Base-by-base conservation (phyloP, 2,888 invertebrate species). In the Platerodrilus igneus region DNA sequence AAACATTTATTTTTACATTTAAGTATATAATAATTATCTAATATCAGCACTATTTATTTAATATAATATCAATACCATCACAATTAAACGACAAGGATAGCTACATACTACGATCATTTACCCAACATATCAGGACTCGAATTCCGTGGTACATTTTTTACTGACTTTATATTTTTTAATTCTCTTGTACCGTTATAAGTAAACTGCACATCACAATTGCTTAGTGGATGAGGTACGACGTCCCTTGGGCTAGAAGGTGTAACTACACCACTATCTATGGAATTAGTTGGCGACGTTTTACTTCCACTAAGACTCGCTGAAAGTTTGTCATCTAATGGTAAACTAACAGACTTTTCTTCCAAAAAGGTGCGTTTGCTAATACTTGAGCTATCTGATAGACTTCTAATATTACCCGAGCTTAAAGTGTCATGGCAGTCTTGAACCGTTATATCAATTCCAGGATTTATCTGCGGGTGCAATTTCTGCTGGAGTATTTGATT, bases 151-250 rank as follows among this genome's bases (percentile, higher is more conserved):
- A 52, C 38, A 32, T 33, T 37, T 19, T 30, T 33, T 19, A 45
- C 22, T 20, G 20, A 37, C 19, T 34, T 40, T 15, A 37, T 42
- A 19, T 81, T 83, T 60, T 86, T 87, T 42, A 89, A 66, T 60
- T 88, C 85, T 0, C 86, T 85, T 1, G 84, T 84, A 4, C 86
- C 87, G 53, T 85, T 84, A 58, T 82, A 89, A 47, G 81, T 83
- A 27, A 88, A 86, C 57, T 81, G 83, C 0, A 87, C 85, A 58
- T 86, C 88, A 41, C 81, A 81, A 56, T 83, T 81, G 49, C 86
- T 85, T 3, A 89, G 58, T 0, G 89, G 89, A 68, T 87, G 88
- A 30, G 30, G 45, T 29, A 48, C 57, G 3, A 34, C 32, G 3
- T 63, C 64, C 39, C 67, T 69, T 18, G 72, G 72, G 47, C 79